Base-by-base conservation (phyloP, 2,797 vertebrate species). In the Salarias fasciatus region DNA sequence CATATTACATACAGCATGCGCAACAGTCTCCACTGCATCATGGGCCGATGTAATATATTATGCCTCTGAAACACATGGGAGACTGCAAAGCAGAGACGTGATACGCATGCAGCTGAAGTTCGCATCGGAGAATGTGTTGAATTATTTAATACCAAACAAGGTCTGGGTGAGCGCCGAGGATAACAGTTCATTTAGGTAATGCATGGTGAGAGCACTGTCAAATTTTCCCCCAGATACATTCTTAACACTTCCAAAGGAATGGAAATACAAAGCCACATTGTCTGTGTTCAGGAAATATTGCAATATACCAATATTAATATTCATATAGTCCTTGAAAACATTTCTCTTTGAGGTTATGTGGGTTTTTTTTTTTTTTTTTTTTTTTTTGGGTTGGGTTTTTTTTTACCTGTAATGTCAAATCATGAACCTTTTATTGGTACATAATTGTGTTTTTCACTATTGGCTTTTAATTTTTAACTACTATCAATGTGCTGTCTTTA, bases 61-160 rank as follows among this genome's bases (percentile, higher is more conserved):
- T 40, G 56, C 65, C 69, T 79, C 49, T 75, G 67, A 80, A 86
- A 76, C 77, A 78, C 76, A 63, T 28, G 61, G 76, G 67, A 72
- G 72, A 76, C 43, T 49, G 75, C 65, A 53, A n/a, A 76, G 72
- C 52, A 24, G 36, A 67, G 79, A 90, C 77, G 80, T 87, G 82
- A 81, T 59, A 76, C 71, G 88, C 78, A 88, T 91, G 79, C 84
- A 69, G 65, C 73, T 58, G 60, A 64, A 75, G 71, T 86, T 80
- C 83, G 76, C 81, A 79, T 85, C 74, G 60, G 80, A 83, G 78
- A 83, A 72, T 62, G 54, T 78, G 53, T 57, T 91, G 85, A 90
- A 91, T 91, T 87, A 92, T 91, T 90, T 77, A 90, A 91, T 65
- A 83, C 72, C 74, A 85, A 89, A 88, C 83, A 83, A 89, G 80